These are phyloP conservation scores for Scylla paramamosain DNA, from an alignment of 1,140 invertebrate species.

Conservation along the genomic window DNA sequence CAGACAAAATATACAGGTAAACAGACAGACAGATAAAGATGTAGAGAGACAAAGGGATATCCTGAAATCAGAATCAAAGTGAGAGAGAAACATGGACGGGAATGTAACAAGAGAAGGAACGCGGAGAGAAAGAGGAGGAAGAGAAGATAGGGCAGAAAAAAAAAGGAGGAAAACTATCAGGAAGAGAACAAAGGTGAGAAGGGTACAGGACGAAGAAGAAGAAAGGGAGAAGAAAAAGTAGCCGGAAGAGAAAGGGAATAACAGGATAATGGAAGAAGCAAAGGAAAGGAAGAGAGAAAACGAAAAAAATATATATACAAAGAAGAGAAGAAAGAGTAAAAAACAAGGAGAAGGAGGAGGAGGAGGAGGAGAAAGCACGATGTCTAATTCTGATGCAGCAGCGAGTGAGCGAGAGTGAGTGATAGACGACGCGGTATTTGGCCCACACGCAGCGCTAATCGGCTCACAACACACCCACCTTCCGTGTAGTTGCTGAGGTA, in stretches of 20 bases:
- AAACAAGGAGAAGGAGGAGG: not conserved
- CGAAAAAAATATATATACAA: not conserved
- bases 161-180: not conserved
- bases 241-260: not conserved
- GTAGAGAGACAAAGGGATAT: too few species aligned
- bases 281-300: conserved; percentile 33
- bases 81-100: too few species aligned
- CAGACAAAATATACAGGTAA: too few species aligned
- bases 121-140: too few species aligned
- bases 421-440: not conserved
- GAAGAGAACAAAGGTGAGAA: not conserved
- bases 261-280: not conserved
- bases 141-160: too few species aligned
- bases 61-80: too few species aligned
- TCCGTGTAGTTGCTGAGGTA: conserved; percentile 53
- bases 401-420: not conserved
- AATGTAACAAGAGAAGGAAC: too few species aligned
- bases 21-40: too few species aligned
- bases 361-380: not conserved
- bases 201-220: not conserved
- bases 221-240: not conserved
- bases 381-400: too few species aligned
- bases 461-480: not conserved
- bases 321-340: not conserved
- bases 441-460: not conserved